Evolutionary conservation across 2,888 invertebrate species (phyloP).

Genomic region (Drosophila buzzatii): DNA sequence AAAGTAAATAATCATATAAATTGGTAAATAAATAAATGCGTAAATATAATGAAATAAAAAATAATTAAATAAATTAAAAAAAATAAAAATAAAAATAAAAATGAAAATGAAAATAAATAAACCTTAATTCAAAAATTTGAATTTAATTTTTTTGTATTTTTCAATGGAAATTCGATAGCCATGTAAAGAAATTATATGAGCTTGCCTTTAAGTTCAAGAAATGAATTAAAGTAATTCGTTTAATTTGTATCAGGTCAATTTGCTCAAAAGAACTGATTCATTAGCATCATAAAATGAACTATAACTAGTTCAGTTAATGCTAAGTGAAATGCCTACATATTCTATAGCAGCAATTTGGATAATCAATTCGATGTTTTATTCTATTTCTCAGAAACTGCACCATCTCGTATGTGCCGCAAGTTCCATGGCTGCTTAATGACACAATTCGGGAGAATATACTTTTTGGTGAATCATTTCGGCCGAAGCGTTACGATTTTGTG

Average conservation of each 20-base stretch:
- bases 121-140: too few relatives aligned
- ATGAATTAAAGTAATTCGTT: background rate
- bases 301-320: background rate
- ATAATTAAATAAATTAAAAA: too few relatives aligned
- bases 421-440: conserved; percentile 92
- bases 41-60: too few relatives aligned
- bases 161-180: background rate
- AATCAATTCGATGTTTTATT: background rate
- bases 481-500: conserved; percentile 89
- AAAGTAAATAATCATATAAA: too few relatives aligned
- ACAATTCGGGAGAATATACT: conserved; percentile 92
- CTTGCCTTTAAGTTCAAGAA: background rate
- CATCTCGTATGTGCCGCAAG: conserved; percentile 91
- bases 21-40: too few relatives aligned
- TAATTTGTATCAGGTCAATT: background rate
- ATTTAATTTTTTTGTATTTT: too few relatives aligned
- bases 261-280: background rate
- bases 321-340: background rate
- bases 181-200: background rate
- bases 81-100: too few relatives aligned
- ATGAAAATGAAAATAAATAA: too few relatives aligned
- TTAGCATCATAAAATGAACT: conserved; percentile 1
- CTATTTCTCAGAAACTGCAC: conserved; percentile 86
- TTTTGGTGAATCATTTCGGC: conserved; percentile 90
- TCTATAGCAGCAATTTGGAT: background rate